Evolutionary conservation across 2,113 vertebrate genomes (phyloP), one percentile per base, ranked within the genome.

Genomic region (Odobenus rosmarus): DNA sequence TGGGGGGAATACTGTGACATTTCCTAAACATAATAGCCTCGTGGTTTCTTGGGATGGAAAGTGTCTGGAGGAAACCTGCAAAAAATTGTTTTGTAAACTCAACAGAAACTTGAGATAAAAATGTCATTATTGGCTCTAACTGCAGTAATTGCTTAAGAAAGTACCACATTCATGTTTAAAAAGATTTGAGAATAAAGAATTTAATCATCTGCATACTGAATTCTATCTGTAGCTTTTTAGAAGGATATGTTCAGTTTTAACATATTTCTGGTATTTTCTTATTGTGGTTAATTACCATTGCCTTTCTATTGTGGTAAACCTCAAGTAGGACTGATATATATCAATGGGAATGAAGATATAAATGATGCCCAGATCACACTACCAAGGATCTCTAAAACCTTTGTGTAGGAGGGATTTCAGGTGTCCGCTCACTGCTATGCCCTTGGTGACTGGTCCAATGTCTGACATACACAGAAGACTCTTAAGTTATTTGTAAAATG

Each of bases 11-110:
- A 87, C 15, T 96, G 96, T 96, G 97, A 97, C 96, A 95, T 97
- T 98, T 97, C 96, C 97, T 96, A 97, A 96, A 96, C 96, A 96
- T 94, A 98, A 97, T 72, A 96, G 71, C 69, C 74, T 95, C 53
- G 13, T 92, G 85, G 71, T 74, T 96, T 96, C 76, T 96, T 64
- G 76, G 76, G 71, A 96, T 39, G 64, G 95, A 82, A 95, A 77
- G 59, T 77, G 55, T 97, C 89, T 88, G 86, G 71, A 96, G 90
- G 90, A 97, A 97, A 97, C 94, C 83, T 95, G 87, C 53, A 88
- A 81, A 98, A 91, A 64, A 46, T 90, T 96, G 87, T 96, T 96
- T 97, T 92, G 76, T 97, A 97, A 92, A 97, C 62, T 90, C 86
- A 95, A 88, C 49, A 93, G 88, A 96, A 96, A 96, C 80, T 88